Conservation (phyloP, 1,140 invertebrate genomes). For the Bombyx mori region DNA sequence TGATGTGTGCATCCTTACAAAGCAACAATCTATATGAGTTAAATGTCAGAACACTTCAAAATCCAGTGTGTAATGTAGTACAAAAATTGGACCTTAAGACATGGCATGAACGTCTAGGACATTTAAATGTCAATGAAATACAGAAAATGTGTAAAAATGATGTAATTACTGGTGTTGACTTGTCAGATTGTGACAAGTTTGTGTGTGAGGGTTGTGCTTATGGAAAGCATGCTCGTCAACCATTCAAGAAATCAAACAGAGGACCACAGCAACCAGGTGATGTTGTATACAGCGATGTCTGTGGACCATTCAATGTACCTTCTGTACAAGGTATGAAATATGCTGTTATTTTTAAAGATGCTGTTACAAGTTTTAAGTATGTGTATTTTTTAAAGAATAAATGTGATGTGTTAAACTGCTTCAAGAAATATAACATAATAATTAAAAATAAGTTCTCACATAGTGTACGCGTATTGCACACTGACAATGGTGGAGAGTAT, state of each 20-base stretch:
- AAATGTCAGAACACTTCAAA: conserved; percentile 12
- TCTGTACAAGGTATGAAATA: conserved; percentile 14
- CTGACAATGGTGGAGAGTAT: conserved; percentile 20
- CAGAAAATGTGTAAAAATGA: too few species aligned
- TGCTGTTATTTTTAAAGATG: conserved; percentile 20
- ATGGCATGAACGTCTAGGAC: conserved; percentile 21
- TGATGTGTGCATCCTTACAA: conserved; percentile 13
- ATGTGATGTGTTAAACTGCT: conserved; percentile 12
- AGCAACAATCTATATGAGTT: conserved; percentile 18
- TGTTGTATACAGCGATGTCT: conserved; percentile 23
- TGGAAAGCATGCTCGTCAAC: too few species aligned
- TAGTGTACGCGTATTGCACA: too few species aligned
- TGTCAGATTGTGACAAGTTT: too few species aligned
- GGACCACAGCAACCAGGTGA: conserved; percentile 15
- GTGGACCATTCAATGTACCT: conserved; percentile 11
- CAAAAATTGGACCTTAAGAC: conserved; percentile 16
- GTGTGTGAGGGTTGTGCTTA: too few species aligned
- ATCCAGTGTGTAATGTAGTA: conserved; percentile 16
- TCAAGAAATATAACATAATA: too few species aligned
- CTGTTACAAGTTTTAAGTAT: conserved; percentile 11
- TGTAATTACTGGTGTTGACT: too few species aligned
- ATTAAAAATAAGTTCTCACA: too few species aligned
- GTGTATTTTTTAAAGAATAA: conserved; percentile 16
- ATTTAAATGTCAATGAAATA: too few species aligned
- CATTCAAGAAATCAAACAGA: conserved; percentile 16